Evolutionary conservation across 2,888 invertebrate species (phyloP), one percentile per base, ranked within the genome.

Genomic region (Malthinus flaveolus): DNA sequence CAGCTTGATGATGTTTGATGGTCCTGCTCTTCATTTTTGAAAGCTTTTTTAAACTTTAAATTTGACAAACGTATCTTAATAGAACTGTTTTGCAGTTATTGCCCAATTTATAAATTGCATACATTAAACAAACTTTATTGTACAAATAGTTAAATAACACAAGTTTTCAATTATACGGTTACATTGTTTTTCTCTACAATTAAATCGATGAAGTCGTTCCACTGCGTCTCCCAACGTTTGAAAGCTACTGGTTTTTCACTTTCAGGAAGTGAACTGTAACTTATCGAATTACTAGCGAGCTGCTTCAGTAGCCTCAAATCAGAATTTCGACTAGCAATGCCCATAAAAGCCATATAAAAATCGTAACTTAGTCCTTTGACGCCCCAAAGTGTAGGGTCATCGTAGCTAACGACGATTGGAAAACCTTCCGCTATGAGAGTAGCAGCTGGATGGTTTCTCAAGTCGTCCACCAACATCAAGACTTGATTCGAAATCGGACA

Each of bases 401-500:
- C 90, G 64, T 87, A 86, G 0, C 88, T 87, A 12, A 91, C 77
- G 0, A 90, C 86, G 0, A 90, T 82, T 0, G 90, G 89, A 68
- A 85, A 81, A 37, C 84, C 83, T 33, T 83, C 79, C 5, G 88
- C 83, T 48, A 90, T 80, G 44, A 87, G 81, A 3, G 78, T 72
- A 9, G 83, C 82, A 1, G 85, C 81, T 0, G 90, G 90, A 79
- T 91, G 91, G 73, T 90, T 90, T 5, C 90, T 79, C 33, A 88
- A 74, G 73, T 91, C 90, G 7, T 80, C 77, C 5, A 89, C 85
- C 45, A 91, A 75, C 49, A 83, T 83, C n/a, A 90, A 75, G 70
- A 67, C 87, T 69, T 86, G 83, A 75, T 91, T 91, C 0, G 90
- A 91, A 55, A 91, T 82, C 0, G 90, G 87, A 73, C 87, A 88